Base-by-base conservation (phyloP, 2,797 vertebrate species). In the Takifugu rubripes region DNA sequence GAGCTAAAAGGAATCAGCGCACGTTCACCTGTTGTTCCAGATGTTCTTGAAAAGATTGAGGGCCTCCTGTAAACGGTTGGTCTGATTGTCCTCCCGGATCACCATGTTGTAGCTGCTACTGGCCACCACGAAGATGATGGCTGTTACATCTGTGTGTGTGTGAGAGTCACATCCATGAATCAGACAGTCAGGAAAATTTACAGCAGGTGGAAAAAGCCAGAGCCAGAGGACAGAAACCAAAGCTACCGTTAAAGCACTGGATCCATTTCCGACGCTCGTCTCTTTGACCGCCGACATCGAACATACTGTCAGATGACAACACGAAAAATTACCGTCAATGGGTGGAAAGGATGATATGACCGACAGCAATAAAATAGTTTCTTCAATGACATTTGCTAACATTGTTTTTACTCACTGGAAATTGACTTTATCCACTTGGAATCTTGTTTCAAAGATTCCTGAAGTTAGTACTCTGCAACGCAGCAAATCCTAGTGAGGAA, bases 101-200 rank as follows among this genome's bases (percentile, higher is more conserved):
- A 99, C 97, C 97, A 99, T 99, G 91, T 99, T 99, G 92, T 99
- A 99, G 89, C 97, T 99, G 94, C 97, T 99, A 92, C 97, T 98
- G 75, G 97, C 97, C 87, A 98, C 97, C 88, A 99, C 96, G 21
- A 99, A 99, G 84, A 99, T 99, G 86, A 99, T 99, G 84, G 97
- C 97, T 11, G 97, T 99, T 88, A 99, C 97, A 74, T 99, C 96
- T 98, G 76, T 50, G 64, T 43, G 64, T 43, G 66, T 0, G 6
- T 26, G 25, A 52, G 54, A 56, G 42, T 6, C 31, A 45, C 42
- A 36, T 27, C 27, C 49, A 68, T 3, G 21, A 51, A 40, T 72
- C 12, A 73, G 53, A 43, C 49, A 0, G 31, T 47, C 5, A 21
- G 5, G n/a, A 46, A 21, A 25, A 45, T 7, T 17, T 8, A 52